Percentiles rank a stretch among this genome's conserved stretches.
These are phyloP conservation scores for Hirtodrosophila confusa DNA, from an alignment of 2,888 invertebrate genomes.

Conservation along the genomic window DNA sequence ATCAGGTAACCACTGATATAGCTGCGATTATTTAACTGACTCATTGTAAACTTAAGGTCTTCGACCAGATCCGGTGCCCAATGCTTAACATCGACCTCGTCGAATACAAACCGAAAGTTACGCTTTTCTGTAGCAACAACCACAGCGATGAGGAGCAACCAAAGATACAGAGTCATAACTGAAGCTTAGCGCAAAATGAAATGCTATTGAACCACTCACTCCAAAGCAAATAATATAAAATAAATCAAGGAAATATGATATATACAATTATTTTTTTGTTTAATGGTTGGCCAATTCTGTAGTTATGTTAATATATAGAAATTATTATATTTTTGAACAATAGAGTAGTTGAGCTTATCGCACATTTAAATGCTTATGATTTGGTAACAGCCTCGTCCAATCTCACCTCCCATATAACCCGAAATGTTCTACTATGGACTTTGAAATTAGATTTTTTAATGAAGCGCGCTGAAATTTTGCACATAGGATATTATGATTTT, in stretches of 20 bases:
- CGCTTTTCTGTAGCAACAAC: slow-evolving; percentile 5
- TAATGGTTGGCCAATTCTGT: too few relatives aligned
- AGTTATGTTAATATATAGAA: too few relatives aligned
- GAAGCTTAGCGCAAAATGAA: not conserved
- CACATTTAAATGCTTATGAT: too few relatives aligned
- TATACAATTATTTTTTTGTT: too few relatives aligned
- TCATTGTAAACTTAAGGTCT: not conserved
- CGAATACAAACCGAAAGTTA: slow-evolving; percentile 18
- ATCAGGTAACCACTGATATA: slow-evolving; percentile 18
- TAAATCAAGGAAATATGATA: not conserved
- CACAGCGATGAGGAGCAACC: slow-evolving; percentile 3
- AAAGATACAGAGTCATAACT: slow-evolving; percentile 17
- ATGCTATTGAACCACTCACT: not conserved
- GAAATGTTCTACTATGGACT: too few relatives aligned
- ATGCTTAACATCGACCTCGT: not conserved
- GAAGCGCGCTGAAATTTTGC: too few relatives aligned
- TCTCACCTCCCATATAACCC: too few relatives aligned
- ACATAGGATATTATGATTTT: too few relatives aligned
- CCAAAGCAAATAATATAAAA: not conserved
- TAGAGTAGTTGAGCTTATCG: too few relatives aligned
- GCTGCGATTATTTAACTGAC: slow-evolving; percentile 20
- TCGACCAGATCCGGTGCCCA: slow-evolving; percentile 22
- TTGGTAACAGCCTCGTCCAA: too few relatives aligned
- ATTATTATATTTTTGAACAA: too few relatives aligned
- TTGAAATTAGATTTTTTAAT: too few relatives aligned